Base-by-base conservation (phyloP, 2,888 invertebrate genomes). In the Apodemia mormo region DNA sequence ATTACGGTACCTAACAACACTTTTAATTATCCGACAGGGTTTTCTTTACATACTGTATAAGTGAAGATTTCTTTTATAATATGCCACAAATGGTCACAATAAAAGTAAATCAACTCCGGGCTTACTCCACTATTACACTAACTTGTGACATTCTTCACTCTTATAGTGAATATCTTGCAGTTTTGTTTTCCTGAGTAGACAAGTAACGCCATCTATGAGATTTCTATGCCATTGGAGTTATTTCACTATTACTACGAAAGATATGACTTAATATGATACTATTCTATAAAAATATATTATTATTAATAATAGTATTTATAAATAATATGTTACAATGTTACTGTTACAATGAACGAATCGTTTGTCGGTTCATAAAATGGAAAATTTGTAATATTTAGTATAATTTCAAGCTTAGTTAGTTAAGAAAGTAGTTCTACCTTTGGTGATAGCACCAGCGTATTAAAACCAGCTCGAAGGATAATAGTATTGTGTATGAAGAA, bases 21-120 rank as follows among this genome's bases (percentile, higher is more conserved):
- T n/a, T n/a, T n/a, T n/a, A n/a, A n/a, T n/a, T n/a, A n/a, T n/a
- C n/a, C n/a, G n/a, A n/a, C n/a, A n/a, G n/a, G n/a, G n/a, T n/a
- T n/a, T n/a, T n/a, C n/a, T n/a, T n/a, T n/a, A n/a, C n/a, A n/a
- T n/a, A n/a, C n/a, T n/a, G n/a, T n/a, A 52, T n/a, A 52, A 52
- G n/a, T 52, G n/a, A 52, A 52, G 0, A 52, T 6, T n/a, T 14
- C 52, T 14, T 52, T 52, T 40, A 40, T 40, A n/a, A 54, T 14
- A n/a, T 6, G 14, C 22, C 52, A 54, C 52, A 54, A 4, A 6
- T 54, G 54, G 14, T 54, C 54, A 54, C 54, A 54, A 54, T 54
- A 54, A 54, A 54, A 54, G 54, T 54, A 22, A 54, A 54, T 54
- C 54, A 54, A 54, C 54, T 54, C 54, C n/a, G 54, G 54, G 22